A percentile compares a stretch with the other conserved stretches of the same genome.
Conservation (phyloP, 2,888 invertebrate species). For the Charanyca ferruginea region DNA sequence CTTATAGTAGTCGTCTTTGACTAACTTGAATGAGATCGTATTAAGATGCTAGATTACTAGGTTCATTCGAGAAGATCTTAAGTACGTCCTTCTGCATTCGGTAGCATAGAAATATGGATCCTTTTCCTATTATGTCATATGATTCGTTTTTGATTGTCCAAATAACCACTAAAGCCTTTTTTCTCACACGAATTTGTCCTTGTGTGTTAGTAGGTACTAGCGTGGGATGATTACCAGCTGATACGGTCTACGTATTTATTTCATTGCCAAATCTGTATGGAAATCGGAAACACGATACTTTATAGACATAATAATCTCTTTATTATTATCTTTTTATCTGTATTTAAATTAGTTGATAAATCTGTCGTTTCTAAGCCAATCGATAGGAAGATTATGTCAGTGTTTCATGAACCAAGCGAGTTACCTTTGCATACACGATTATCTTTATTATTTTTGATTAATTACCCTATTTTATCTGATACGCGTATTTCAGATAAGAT, state of each 20-base stretch:
- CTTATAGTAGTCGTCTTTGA: neutral
- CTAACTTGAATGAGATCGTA: neutral
- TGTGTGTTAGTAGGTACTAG: slow-evolving; percentile 38
- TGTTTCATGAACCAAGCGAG: slow-evolving; percentile 7
- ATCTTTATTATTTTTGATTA: slow-evolving; percentile 65
- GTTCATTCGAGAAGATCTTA: neutral
- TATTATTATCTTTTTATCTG: slow-evolving; percentile 42
- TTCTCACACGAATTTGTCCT: slow-evolving; percentile 37
- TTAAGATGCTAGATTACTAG: neutral
- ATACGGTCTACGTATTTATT: slow-evolving; percentile 45
- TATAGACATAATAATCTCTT: slow-evolving; percentile 8
- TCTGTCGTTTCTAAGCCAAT: slow-evolving; percentile 25
- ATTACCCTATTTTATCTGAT: slow-evolving; percentile 64
- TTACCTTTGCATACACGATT: slow-evolving; percentile 22
- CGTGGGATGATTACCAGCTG: slow-evolving; percentile 50
- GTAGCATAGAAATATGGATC: neutral
- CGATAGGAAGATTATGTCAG: slow-evolving; percentile 31
- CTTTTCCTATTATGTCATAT: neutral
- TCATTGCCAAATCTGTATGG: slow-evolving; percentile 49
- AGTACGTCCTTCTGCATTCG: neutral
- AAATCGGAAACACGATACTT: slow-evolving; percentile 17
- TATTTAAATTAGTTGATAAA: slow-evolving; percentile 43
- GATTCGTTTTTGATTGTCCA: slow-evolving; percentile 5
- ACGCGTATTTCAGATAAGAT: slow-evolving; percentile 59
- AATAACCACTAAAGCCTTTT: slow-evolving; percentile 8